Conservation (phyloP, 2,888 invertebrate genomes). For the Parochlus steinenii region DNA sequence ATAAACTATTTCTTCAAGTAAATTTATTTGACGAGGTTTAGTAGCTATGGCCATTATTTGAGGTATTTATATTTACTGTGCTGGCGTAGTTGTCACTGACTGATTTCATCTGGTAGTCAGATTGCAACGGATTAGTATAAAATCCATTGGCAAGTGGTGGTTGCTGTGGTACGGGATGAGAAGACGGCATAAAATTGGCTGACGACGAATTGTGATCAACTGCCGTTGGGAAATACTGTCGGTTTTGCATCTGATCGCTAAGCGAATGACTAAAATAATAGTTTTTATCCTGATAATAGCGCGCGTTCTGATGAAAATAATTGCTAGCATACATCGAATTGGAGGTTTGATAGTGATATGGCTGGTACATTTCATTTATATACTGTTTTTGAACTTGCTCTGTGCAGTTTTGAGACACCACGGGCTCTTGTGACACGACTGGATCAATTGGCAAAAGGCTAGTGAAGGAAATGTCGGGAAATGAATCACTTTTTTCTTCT, state of each 20-base stretch:
- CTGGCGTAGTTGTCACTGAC: conserved; percentile 1
- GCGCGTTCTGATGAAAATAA: conserved; percentile 28
- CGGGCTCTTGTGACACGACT: conserved; percentile 15
- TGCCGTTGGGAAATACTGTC: neutral
- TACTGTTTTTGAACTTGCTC: conserved; percentile 13
- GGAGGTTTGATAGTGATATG: conserved; percentile 14
- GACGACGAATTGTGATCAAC: too few species aligned
- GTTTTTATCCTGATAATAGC: conserved; percentile 26
- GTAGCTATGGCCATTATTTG: too few species aligned
- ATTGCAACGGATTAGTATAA: conserved; percentile 1
- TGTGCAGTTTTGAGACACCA: conserved; percentile 13
- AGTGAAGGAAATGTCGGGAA: too few species aligned
- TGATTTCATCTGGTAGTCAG: neutral
- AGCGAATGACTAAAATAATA: conserved; percentile 3
- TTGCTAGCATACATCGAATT: conserved; percentile 19
- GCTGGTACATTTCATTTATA: conserved; percentile 15
- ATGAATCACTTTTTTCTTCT: too few species aligned
- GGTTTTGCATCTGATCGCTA: conserved; percentile 1
- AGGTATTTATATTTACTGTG: too few species aligned
- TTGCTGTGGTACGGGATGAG: neutral
- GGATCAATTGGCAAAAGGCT: too few species aligned
- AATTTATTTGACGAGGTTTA: too few species aligned
- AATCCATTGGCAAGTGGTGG: conserved; percentile 1
- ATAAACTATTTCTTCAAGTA: too few species aligned
- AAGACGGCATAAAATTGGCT: too few species aligned